Evolutionary conservation across 2,797 vertebrate genomes (phyloP).

Genomic region (Mycteria americana): DNA sequence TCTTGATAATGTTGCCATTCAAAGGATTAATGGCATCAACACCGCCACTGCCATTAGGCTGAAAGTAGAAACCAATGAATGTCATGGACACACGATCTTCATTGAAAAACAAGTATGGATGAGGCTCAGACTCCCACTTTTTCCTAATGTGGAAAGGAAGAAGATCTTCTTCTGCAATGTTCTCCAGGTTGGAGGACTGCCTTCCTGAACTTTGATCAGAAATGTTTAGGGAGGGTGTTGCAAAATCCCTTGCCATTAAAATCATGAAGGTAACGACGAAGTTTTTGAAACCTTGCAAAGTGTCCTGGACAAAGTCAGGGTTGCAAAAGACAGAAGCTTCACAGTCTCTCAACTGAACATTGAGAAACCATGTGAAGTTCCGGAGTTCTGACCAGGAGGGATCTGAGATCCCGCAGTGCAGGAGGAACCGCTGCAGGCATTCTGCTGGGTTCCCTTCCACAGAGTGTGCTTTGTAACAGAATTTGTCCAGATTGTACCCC

Average conservation of each 20-base stretch:
- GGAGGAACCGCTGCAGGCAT: conserved; percentile 89
- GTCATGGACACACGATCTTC: conserved; percentile 90
- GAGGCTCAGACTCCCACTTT: conserved; percentile 92
- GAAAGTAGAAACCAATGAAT: conserved; percentile 94
- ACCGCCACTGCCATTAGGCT: not conserved
- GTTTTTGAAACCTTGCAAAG: conserved; percentile 87
- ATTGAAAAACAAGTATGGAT: conserved; percentile 97
- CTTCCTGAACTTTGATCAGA: conserved; percentile 90
- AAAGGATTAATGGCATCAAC: conserved; percentile 85
- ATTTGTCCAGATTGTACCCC: conserved; percentile 78
- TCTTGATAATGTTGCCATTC: conserved; percentile 79
- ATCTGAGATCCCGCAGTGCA: conserved; percentile 86
- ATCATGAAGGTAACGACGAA: conserved; percentile 98
- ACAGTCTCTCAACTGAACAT: conserved; percentile 87
- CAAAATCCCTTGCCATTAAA: conserved; percentile 96
- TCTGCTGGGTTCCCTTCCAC: conserved; percentile 83
- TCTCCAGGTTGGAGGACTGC: conserved; percentile 59
- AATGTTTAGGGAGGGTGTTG: conserved; percentile 90
- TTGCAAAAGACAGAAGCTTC: conserved; percentile 91
- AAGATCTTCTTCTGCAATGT: conserved; percentile 82
- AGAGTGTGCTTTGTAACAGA: conserved; percentile 64
- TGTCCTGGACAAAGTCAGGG: conserved; percentile 78
- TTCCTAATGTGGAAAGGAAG: conserved; percentile 89
- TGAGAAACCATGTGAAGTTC: conserved; percentile 92
- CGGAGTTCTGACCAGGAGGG: conserved; percentile 94